Evolutionary conservation across 2,797 vertebrate species (phyloP).

Genomic region (Siniperca obscura): DNA sequence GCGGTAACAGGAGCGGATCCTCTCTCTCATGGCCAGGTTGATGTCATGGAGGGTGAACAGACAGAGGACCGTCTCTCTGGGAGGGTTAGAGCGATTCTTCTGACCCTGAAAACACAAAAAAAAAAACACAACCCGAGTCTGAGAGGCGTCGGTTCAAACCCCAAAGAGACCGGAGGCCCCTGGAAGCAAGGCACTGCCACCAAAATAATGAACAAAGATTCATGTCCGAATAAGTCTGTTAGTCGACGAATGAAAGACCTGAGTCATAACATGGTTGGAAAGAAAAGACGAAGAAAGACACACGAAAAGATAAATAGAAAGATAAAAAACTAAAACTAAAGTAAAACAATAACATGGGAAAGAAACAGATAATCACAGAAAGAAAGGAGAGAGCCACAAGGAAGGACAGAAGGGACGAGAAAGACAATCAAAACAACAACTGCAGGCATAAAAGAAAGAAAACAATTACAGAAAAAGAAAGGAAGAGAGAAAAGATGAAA

Average conservation of each 20-base stretch:
- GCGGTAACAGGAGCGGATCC: conserved; percentile 93
- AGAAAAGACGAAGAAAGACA: not conserved
- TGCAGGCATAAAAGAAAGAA: not conserved
- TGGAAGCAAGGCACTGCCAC: not conserved
- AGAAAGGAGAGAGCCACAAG: too few species aligned
- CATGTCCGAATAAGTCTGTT: not conserved
- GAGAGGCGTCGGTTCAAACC: conserved; percentile 3
- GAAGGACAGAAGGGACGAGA: not conserved
- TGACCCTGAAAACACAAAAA: conserved; percentile 81
- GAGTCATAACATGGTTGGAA: too few species aligned
- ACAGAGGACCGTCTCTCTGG: conserved; percentile 91
- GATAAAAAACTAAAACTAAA: not conserved
- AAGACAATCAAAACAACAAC: not conserved
- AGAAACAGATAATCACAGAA: too few species aligned
- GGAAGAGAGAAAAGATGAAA: not conserved
- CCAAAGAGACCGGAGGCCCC: not conserved
- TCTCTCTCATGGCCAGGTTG: conserved; percentile 90
- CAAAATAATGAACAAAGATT: not conserved
- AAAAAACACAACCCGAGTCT: not conserved
- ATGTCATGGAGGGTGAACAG: conserved; percentile 91
- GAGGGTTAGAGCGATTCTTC: conserved; percentile 91
- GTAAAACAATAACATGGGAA: too few species aligned
- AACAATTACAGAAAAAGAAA: not conserved
- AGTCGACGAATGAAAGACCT: too few species aligned
- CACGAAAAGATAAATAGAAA: not conserved